These are phyloP conservation scores for Myopa tessellatipennis DNA, from an alignment of 2,888 invertebrate species.

Conservation along the genomic window DNA sequence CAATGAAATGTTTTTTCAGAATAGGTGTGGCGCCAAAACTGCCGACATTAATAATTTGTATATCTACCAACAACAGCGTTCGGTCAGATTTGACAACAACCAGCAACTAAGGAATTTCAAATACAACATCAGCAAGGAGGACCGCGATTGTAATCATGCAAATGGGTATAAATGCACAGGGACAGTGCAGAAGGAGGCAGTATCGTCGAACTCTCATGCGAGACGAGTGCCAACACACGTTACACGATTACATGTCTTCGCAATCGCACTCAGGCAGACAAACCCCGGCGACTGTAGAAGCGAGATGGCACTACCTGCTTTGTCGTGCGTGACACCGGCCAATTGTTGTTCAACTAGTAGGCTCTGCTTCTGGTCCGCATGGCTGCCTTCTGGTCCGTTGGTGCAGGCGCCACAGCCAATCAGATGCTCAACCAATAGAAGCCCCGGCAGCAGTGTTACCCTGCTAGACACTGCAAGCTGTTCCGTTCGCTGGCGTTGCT, in stretches of 20 bases:
- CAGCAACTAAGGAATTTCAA: too few relatives aligned
- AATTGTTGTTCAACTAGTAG: neutral
- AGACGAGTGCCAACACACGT: neutral
- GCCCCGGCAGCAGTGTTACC: slow-evolving; percentile 4
- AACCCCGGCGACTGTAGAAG: too few relatives aligned
- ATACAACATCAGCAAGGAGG: too few relatives aligned
- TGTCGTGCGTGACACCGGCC: neutral
- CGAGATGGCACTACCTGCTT: too few relatives aligned
- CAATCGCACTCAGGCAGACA: neutral
- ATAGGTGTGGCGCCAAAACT: too few relatives aligned
- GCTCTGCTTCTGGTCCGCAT: neutral
- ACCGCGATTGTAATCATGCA: too few relatives aligned
- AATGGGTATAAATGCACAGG: too few relatives aligned
- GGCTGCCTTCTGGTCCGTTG: neutral
- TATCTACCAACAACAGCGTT: too few relatives aligned
- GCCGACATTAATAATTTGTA: too few relatives aligned
- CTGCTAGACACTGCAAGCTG: neutral
- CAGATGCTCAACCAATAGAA: slow-evolving; percentile 1
- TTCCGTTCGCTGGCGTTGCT: neutral
- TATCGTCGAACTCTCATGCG: neutral
- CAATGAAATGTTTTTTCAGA: too few relatives aligned
- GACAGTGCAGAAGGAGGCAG: too few relatives aligned
- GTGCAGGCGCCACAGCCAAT: neutral
- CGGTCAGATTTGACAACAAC: too few relatives aligned
- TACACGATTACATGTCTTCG: neutral